Evolutionary conservation across 2,113 vertebrate species (phyloP), one percentile per base, ranked within the genome.

Genomic region (Nesoenas mayeri): DNA sequence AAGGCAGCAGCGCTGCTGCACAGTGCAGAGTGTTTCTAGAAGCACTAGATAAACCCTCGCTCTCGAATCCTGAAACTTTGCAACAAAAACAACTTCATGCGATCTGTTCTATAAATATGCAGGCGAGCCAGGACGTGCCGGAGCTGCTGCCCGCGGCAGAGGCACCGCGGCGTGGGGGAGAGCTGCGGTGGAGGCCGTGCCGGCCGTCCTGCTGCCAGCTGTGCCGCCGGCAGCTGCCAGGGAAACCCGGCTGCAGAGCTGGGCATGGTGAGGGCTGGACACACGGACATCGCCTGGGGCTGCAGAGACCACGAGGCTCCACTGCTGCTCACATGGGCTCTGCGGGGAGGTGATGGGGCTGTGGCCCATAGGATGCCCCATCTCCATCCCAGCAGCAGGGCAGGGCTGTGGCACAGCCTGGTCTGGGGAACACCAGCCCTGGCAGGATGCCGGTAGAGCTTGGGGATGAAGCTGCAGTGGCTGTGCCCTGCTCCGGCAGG

Each of bases 61-160:
- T 65, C 90, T 61, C 5, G 3, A 71, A 60, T 85, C 38, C 51
- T 13, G 80, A 28, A 95, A 94, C 95, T 74, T 79, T 94, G 77
- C 86, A 96, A 96, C 93, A 89, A 78, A 96, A 96, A 87, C 90
- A 93, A 53, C 84, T 88, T 11, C 34, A 14, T 47, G 56, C 65
- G 56, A 72, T 94, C 86, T 91, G 94, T 86, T 96, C 96, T 80
- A 96, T 97, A 96, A 97, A 96, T 92, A 95, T 22, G 3, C 79
- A 14, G 81, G 95, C 97, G 66, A 56, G 95, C 96, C 24, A 6
- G 95, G 96, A 93, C 97, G 74, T 5, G 97, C 77, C 12, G 8
- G 79, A 67, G 94, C 15, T 3, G 38, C 91, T 18, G 84, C 86
- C 67, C 9, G 36, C 5, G 40, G 88, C 73, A 28, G 36, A 14